Evolutionary conservation across 2,888 invertebrate species (phyloP), one percentile per base, ranked within the genome.

Genomic region (Terebella lapidaria): DNA sequence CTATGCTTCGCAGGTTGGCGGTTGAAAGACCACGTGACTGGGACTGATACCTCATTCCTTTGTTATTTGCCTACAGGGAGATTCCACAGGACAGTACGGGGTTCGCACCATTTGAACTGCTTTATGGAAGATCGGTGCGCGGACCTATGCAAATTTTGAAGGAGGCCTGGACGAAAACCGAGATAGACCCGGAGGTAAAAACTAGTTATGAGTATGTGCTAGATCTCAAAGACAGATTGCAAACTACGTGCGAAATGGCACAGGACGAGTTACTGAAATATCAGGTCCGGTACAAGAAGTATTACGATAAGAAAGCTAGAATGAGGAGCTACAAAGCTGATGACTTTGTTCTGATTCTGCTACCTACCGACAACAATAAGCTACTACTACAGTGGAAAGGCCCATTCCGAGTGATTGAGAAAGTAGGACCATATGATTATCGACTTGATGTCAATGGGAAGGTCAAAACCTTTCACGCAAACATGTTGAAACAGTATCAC

Each of bases 281-380:
- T 22, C 10, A 5, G 28, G 22, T 10, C 22, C 53, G 18, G 10
- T 53, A 49, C 28, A 65, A 63, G 42, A 22, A 54, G 1, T 57
- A 63, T 18, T 63, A 61, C 56, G 67, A 71, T 45, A 27, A 42
- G 18, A 68, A 60, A 35, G 56, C 64, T 18, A 22, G 45, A 30
- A 2, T 1, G n/a, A 45, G 54, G 28, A n/a, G 5, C 0, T 59
- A 67, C 22, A 57, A 58, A n/a, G 29, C 35, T 2, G 66, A 63
- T 22, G 67, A 67, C 10, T 58, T 59, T 25, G 69, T 64, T 0
- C 52, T 70, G 2, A 58, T 71, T 1, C 54, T 71, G 15, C 30
- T 69, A 1, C 65, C 67, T 5, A 67, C 67, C 0, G 60, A 69
- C 25, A n/a, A 56, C 2, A 70, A 69, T 59, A 70, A 70, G 22